These are phyloP conservation scores for Poecile montanus DNA, from an alignment of 2,797 vertebrate species.

Conservation along the genomic window DNA sequence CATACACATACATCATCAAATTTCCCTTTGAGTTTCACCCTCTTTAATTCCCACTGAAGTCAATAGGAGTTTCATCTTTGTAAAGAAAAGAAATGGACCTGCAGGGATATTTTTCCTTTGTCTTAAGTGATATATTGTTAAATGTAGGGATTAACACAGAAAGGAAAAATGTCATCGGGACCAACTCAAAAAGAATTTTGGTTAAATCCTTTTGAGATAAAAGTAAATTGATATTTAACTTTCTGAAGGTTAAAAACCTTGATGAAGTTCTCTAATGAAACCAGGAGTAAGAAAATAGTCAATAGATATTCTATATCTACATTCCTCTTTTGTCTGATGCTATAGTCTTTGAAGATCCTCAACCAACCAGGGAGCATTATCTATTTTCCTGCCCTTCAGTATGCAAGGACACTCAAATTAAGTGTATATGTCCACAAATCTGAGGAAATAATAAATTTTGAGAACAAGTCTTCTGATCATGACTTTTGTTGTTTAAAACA, in stretches of 20 bases:
- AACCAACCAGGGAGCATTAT: not conserved
- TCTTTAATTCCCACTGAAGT: conserved; percentile 39
- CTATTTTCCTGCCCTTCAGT: not conserved
- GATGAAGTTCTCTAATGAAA: not conserved
- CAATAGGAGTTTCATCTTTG: conserved; percentile 13
- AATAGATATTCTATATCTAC: not conserved
- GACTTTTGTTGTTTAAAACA: not conserved
- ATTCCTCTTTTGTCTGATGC: not conserved
- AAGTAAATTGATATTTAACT: not conserved
- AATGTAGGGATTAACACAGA: not conserved
- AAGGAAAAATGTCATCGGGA: not conserved
- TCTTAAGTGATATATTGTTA: not conserved
- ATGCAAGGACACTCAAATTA: not conserved
- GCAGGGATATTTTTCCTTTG: conserved; percentile 6
- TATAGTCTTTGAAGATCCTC: not conserved
- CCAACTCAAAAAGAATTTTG: not conserved
- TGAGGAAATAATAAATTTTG: not conserved
- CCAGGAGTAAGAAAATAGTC: not conserved
- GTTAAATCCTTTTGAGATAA: not conserved
- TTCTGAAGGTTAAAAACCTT: not conserved
- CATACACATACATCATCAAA: conserved; percentile 51
- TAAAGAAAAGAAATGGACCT: not conserved
- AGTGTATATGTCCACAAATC: not conserved
- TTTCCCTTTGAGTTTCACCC: conserved; percentile 38
- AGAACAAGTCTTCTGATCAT: not conserved